phyloP scores from a whole-genome alignment of 2,113 vertebrate species.

The Gobius niger region DNA sequence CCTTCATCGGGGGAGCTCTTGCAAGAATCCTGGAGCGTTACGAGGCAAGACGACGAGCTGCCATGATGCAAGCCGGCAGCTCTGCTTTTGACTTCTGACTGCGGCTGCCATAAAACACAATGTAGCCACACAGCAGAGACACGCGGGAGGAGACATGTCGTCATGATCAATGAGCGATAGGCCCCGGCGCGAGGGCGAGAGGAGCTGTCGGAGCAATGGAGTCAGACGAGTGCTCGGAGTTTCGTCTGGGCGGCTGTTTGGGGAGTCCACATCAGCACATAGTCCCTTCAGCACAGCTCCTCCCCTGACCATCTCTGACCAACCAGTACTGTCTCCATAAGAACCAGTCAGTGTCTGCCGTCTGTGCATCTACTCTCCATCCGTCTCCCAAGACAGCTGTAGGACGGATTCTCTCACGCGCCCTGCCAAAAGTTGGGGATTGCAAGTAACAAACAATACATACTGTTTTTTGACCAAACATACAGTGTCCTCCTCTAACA shows the following conservation, averaged over 20 bases:
- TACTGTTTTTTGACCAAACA: neutral
- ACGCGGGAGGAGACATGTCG: constrained; percentile 35
- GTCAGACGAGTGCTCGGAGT: constrained; percentile 28
- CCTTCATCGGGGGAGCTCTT: constrained; percentile 26
- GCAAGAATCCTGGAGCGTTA: constrained; percentile 45
- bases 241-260: constrained; percentile 30
- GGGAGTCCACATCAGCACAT: neutral
- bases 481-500: neutral
- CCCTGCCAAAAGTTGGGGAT: neutral
- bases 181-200: constrained; percentile 21
- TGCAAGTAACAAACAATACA: neutral
- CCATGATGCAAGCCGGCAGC: constrained; percentile 22
- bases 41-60: constrained; percentile 28
- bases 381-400: constrained; percentile 12
- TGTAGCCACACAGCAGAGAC: constrained; percentile 36
- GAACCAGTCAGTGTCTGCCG: constrained; percentile 22
- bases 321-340: constrained; percentile 11
- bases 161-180: constrained; percentile 40
- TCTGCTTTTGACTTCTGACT: constrained; percentile 38
- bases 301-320: constrained; percentile 3
- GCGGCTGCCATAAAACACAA: constrained; percentile 51
- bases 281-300: neutral
- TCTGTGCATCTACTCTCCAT: constrained; percentile 11
- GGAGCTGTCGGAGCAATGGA: constrained; percentile 24
- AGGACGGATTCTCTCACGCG: neutral